Evolutionary conservation across 2,888 invertebrate species (phyloP), one percentile per base, ranked within the genome.

Genomic region (Tiliacea citrago): DNA sequence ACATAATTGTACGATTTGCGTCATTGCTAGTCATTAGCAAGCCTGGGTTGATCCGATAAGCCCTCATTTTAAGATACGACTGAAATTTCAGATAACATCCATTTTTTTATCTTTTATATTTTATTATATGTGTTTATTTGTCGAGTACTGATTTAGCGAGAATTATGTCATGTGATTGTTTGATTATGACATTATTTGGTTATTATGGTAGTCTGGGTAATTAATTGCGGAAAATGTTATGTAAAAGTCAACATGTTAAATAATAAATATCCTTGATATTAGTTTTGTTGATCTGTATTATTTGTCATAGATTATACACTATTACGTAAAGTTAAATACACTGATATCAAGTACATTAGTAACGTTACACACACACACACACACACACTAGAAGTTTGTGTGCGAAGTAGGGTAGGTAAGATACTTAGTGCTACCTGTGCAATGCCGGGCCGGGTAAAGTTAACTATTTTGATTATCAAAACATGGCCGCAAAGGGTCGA

Each of bases 21-120:
- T 88, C 86, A 90, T 80, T 76, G 24, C 42, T 13, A 61, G 29
- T 76, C 61, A 75, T 77, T 79, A 79, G 68, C 69, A 68, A 66
- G 70, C 75, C 78, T 81, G 79, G 79, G 86, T 86, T 80, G 79
- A 75, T 77, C 69, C 77, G 90, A 90, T 89, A 89, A 86, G 70
- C 57, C 62, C 42, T 9, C 35, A 29, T 62, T 68, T 71, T 78
- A 66, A 84, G 89, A 91, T 90, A 92, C 63, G 75, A 79, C 63
- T 86, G 83, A 85, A 84, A 87, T 83, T 86, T 86, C 82, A 87
- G 90, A 91, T 92, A 90, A 88, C 57, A 53, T 10, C 73, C 74
- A 80, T 69, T 75, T 65, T 92, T 91, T 93, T 92, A 90, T 92
- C 90, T 81, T 78, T 78, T 63, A 58, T 74, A 4, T 78, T 75